Conservation (phyloP, 2,888 invertebrate genomes). For the Holacanthella duospinosa region DNA sequence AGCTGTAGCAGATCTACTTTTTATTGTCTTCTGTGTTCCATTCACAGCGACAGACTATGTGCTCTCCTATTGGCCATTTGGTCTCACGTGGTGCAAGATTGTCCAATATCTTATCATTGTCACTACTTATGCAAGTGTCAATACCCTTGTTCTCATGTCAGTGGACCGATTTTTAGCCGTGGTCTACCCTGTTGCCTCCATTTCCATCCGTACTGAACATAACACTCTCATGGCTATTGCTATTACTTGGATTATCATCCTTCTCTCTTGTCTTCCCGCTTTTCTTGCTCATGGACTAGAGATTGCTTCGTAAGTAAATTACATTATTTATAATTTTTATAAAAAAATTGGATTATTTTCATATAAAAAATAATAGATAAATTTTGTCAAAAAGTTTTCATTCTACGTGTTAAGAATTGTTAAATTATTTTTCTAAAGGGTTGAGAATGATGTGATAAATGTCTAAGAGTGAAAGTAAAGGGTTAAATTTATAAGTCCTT, state of each 20-base stretch:
- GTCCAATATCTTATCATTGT: conserved; percentile 86
- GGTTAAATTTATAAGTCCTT: too few species aligned
- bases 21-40: conserved; percentile 87
- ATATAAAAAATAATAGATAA: too few species aligned
- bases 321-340: too few species aligned
- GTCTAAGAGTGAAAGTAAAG: too few species aligned
- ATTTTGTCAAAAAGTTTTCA: too few species aligned
- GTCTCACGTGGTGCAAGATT: conserved; percentile 75
- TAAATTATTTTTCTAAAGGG: too few species aligned
- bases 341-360: too few species aligned
- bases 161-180: conserved; percentile 82
- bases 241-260: conserved; percentile 60
- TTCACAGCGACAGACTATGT: conserved; percentile 87
- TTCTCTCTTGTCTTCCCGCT: conserved; percentile 65
- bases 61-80: conserved; percentile 79
- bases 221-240: conserved; percentile 68
- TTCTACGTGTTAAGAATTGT: too few species aligned
- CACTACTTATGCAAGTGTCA: conserved; percentile 85
- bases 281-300: conserved; percentile 65
- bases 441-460: too few species aligned
- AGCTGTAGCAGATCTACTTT: conserved; percentile 78
- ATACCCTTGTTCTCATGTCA: conserved; percentile 87
- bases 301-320: conserved; percentile 49
- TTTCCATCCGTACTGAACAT: conserved; percentile 67
- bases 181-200: conserved; percentile 80